These are phyloP conservation scores for Nannospalax galili DNA, from an alignment of 2,113 vertebrate genomes.

Conservation along the genomic window DNA sequence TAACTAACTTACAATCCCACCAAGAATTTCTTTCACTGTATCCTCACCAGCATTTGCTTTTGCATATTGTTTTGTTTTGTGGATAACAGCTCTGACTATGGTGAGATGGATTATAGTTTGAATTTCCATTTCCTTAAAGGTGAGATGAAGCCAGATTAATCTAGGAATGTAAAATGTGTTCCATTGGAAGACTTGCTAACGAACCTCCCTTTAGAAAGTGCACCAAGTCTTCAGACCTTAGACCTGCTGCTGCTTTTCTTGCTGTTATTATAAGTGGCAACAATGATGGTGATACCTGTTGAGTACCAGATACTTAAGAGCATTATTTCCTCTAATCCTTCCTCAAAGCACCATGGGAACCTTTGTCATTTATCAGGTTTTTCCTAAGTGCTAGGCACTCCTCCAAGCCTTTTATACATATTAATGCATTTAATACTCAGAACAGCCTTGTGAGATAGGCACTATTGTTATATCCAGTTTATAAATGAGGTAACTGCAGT, in stretches of 20 bases:
- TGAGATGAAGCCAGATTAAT: neutral
- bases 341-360: neutral
- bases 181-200: neutral
- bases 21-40: neutral
- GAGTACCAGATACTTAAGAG: neutral
- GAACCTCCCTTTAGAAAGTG: neutral
- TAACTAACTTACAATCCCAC: neutral
- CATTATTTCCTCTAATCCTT: slow-evolving; percentile 52
- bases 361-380: slow-evolving; percentile 40
- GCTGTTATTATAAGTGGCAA: neutral
- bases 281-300: neutral
- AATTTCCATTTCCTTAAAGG: neutral
- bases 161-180: slow-evolving; percentile 23
- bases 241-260: neutral
- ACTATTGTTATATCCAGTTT: slow-evolving; percentile 50
- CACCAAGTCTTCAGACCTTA: neutral
- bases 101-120: neutral
- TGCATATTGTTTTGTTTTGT: neutral
- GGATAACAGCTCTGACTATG: neutral
- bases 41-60: neutral
- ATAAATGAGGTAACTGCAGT: slow-evolving; percentile 48
- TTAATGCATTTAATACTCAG: slow-evolving; percentile 61
- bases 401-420: slow-evolving; percentile 56
- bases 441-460: slow-evolving; percentile 37
- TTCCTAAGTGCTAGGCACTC: slow-evolving; percentile 46